phyloP scores from a whole-genome alignment of 2,888 invertebrate genomes.

The Tachina grossa region DNA sequence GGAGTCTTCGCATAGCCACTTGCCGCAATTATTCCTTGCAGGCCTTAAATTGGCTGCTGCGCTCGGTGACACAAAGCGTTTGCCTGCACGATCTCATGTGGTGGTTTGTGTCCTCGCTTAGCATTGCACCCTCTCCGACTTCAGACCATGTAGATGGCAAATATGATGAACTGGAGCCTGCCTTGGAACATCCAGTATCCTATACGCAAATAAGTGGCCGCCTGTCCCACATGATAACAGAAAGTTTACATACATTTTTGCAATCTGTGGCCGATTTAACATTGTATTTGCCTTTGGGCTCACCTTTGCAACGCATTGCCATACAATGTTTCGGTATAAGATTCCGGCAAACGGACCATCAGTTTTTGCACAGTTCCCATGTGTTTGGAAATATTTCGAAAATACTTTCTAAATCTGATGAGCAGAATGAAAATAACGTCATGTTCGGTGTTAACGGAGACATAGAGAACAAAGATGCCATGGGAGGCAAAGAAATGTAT shows the following conservation, averaged over 20 bases:
- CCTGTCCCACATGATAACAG: constrained; percentile 87
- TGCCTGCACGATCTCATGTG: constrained; percentile 97
- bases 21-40: constrained; percentile 94
- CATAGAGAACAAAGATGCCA: constrained; percentile 64
- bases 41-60: constrained; percentile 96
- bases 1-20: constrained; percentile 91
- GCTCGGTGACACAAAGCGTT: constrained; percentile 94
- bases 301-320: constrained; percentile 94
- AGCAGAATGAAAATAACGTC: constrained; percentile 84
- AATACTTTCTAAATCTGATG: constrained; percentile 96
- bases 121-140: constrained; percentile 82
- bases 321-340: constrained; percentile 96
- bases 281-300: constrained; percentile 92
- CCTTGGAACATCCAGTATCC: constrained; percentile 89
- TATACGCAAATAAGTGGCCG: constrained; percentile 90
- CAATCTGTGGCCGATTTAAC: constrained; percentile 97
- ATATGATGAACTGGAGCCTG: constrained; percentile 78
- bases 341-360: constrained; percentile 94
- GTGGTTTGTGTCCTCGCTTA: constrained; percentile 96
- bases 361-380: constrained; percentile 93
- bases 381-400: constrained; percentile 98
- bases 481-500: constrained; percentile 74
- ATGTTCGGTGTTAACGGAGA: constrained; percentile 78
- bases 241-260: constrained; percentile 92
- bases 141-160: constrained; percentile 81